A percentile compares a stretch with the other conserved stretches of the same genome.
These are phyloP conservation scores for Melanotaenia duboulayi DNA, from an alignment of 2,113 vertebrate genomes.

Conservation along the genomic window DNA sequence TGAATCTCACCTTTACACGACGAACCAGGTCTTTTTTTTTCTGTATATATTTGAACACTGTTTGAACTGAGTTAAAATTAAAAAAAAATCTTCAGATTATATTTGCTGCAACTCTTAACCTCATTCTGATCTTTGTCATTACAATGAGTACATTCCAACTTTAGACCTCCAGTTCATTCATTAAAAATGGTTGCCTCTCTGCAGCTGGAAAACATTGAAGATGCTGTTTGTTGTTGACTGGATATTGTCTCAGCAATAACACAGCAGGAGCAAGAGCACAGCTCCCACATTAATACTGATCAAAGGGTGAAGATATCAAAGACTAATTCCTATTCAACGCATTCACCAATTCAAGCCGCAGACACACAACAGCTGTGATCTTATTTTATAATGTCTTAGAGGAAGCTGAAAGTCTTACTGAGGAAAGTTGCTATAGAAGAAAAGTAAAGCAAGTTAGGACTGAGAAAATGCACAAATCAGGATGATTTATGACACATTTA, in stretches of 20 bases:
- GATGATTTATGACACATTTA: background rate
- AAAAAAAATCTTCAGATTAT: background rate
- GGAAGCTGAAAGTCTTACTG: constrained; percentile 32
- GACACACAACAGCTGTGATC: constrained; percentile 49
- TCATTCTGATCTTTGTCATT: background rate
- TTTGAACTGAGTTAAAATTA: background rate
- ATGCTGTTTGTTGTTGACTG: constrained; percentile 37
- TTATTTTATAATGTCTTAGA: constrained; percentile 34
- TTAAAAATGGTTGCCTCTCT: background rate
- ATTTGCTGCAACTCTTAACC: background rate
- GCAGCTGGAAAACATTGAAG: constrained; percentile 26
- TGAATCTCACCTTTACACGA: background rate
- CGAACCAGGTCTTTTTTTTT: too few relatives aligned
- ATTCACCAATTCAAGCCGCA: constrained; percentile 19
- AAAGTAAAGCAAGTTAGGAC: background rate
- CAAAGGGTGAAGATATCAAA: constrained; percentile 58
- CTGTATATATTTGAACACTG: background rate
- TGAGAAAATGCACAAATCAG: background rate
- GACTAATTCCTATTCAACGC: constrained; percentile 37
- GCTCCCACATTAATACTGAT: constrained; percentile 39
- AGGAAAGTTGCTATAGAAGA: background rate
- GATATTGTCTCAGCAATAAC: constrained; percentile 36
- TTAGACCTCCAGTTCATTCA: background rate
- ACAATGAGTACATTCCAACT: background rate
- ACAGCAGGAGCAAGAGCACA: constrained; percentile 15